A percentile compares a stretch with the other conserved stretches of the same genome.
phyloP scores from a whole-genome alignment of 1,140 invertebrate species.

The Metaphire vulgaris region DNA sequence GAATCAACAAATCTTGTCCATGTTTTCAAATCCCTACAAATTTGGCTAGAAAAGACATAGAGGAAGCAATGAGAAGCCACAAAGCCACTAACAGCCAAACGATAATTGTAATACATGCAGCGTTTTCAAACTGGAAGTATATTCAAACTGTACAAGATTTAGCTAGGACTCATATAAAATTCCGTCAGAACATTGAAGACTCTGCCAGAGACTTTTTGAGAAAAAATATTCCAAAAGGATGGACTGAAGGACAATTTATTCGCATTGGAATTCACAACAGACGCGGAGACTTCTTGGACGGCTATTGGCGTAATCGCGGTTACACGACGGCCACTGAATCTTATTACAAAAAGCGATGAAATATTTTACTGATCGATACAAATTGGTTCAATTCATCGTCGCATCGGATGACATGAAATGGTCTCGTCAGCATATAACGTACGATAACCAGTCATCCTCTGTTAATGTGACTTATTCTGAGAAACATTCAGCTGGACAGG shows the following conservation, averaged over 20 bases:
- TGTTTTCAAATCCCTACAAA: too few species aligned
- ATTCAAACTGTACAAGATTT: too few species aligned
- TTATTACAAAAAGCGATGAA: slow-evolving; percentile 19
- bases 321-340: slow-evolving; percentile 9
- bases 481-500: slow-evolving; percentile 33
- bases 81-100: too few species aligned
- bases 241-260: neutral
- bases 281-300: slow-evolving; percentile 16
- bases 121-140: too few species aligned
- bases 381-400: slow-evolving; percentile 21
- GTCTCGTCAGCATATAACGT: slow-evolving; percentile 4
- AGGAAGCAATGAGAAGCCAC: too few species aligned
- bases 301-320: neutral
- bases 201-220: slow-evolving; percentile 14
- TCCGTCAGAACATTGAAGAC: too few species aligned
- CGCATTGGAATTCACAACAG: slow-evolving; percentile 22
- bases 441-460: neutral
- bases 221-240: neutral
- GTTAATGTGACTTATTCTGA: slow-evolving; percentile 4
- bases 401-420: slow-evolving; percentile 20
- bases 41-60: too few species aligned
- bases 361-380: slow-evolving; percentile 11
- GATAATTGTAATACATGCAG: too few species aligned
- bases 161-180: too few species aligned
- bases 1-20: too few species aligned